These are phyloP conservation scores for Mormyrus lacerda DNA, from an alignment of 2,113 vertebrate species.

Conservation along the genomic window DNA sequence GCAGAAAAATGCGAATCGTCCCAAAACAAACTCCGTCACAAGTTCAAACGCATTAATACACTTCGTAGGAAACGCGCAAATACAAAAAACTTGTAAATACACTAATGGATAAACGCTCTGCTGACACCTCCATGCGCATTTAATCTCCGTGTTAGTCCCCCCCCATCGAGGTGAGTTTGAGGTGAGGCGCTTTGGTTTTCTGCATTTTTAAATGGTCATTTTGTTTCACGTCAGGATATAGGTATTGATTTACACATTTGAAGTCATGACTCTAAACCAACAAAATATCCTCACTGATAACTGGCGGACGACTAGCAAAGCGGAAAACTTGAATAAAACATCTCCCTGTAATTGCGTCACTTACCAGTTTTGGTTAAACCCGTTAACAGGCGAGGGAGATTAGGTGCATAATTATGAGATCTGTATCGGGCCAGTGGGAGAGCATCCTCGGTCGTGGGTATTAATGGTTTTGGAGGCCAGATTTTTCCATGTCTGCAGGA, in stretches of 20 bases:
- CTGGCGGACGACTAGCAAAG: not conserved
- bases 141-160: not conserved
- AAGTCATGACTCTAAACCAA: not conserved
- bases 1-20: not conserved
- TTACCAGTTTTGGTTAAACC: not conserved
- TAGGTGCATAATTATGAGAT: not conserved
- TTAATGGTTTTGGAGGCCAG: not conserved
- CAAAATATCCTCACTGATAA: not conserved
- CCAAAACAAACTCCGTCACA: not conserved
- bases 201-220: not conserved
- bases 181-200: not conserved
- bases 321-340: not conserved
- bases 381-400: not conserved
- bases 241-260: not conserved
- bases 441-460: not conserved
- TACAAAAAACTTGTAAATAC: not conserved
- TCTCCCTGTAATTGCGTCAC: not conserved
- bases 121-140: not conserved
- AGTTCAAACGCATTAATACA: not conserved
- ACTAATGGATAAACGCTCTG: not conserved
- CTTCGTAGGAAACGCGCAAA: not conserved
- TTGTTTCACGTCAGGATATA: not conserved
- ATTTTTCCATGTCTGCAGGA: not conserved
- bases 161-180: not conserved
- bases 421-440: not conserved